A percentile compares a stretch with the other conserved stretches of the same genome.
Evolutionary conservation across 1,140 invertebrate species (phyloP).

Genomic region (Tribolium castaneum): DNA sequence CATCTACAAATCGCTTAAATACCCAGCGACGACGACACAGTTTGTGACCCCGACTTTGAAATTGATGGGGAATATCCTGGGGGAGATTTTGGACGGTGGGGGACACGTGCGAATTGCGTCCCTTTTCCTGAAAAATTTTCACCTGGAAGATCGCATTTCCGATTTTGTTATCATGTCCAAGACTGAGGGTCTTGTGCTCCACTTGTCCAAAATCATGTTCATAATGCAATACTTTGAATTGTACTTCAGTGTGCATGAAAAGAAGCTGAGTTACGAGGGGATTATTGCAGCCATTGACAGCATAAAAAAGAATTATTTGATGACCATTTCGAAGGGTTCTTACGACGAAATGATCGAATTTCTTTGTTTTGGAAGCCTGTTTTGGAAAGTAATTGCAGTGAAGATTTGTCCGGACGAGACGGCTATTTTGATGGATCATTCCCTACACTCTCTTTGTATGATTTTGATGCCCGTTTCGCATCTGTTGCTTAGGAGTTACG

Average conservation of each 20-base stretch:
- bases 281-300: neutral
- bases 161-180: slow-evolving; percentile 45
- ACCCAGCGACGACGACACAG: slow-evolving; percentile 63
- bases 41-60: slow-evolving; percentile 67
- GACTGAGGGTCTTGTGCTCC: slow-evolving; percentile 44
- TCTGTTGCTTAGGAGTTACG: neutral
- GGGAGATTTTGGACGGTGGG: slow-evolving; percentile 26
- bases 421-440: neutral
- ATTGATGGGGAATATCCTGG: slow-evolving; percentile 63
- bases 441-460: neutral
- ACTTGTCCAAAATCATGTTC: slow-evolving; percentile 16
- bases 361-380: neutral
- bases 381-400: neutral
- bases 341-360: neutral
- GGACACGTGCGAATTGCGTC: slow-evolving; percentile 46
- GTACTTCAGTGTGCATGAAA: neutral
- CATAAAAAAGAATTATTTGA: neutral
- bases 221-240: neutral
- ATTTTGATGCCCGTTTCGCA: neutral
- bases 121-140: slow-evolving; percentile 11
- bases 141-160: slow-evolving; percentile 42
- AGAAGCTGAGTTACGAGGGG: neutral
- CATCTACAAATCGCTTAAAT: neutral
- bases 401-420: neutral
- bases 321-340: neutral